These are phyloP conservation scores for Pedetes capensis DNA, from an alignment of 2,113 vertebrate species.

Conservation along the genomic window DNA sequence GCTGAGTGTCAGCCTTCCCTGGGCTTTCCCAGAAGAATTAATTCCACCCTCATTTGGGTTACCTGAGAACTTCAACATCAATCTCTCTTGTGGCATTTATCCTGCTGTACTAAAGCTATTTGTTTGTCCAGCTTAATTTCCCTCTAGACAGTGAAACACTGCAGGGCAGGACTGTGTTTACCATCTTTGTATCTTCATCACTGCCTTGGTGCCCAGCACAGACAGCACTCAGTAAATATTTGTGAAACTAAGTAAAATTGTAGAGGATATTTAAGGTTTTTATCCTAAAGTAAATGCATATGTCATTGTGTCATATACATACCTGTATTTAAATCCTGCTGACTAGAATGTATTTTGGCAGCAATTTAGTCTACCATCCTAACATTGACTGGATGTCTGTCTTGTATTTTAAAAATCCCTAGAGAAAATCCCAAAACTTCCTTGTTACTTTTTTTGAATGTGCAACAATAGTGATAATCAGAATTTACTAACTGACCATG, in stretches of 20 bases:
- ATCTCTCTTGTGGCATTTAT: background rate
- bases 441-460: background rate
- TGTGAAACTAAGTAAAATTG: background rate
- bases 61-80: background rate
- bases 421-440: background rate
- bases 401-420: background rate
- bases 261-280: background rate
- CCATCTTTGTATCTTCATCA: background rate
- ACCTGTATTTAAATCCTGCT: background rate
- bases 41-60: background rate
- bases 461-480: background rate
- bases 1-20: background rate
- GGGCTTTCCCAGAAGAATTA: background rate
- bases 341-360: background rate
- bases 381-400: background rate
- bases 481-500: background rate
- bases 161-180: background rate
- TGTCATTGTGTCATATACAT: background rate
- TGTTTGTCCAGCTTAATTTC: slow-evolving; percentile 1
- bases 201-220: background rate
- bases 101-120: background rate
- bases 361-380: background rate
- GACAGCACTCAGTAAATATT: background rate
- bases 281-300: background rate
- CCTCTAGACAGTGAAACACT: background rate